phyloP scores from a whole-genome alignment of 2,888 invertebrate species.

The Bursaphelenchus okinawaensis region DNA sequence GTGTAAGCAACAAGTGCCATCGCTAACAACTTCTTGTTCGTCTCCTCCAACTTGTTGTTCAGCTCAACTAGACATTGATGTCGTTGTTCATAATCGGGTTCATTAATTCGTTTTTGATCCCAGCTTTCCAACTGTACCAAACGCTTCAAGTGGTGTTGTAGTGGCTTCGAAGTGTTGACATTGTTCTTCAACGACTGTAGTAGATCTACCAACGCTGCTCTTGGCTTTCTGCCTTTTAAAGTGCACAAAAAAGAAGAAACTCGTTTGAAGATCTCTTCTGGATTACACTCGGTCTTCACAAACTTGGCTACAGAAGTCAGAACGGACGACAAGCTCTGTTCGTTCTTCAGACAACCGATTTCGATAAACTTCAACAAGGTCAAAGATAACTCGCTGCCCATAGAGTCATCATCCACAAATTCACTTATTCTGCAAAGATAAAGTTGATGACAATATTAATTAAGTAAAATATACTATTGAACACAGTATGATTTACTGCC shows the following conservation, averaged over 20 bases:
- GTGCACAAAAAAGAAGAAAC: conserved; percentile 34
- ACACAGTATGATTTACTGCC: no score
- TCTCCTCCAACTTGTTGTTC: neutral
- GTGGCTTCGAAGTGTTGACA: neutral
- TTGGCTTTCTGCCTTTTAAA: conserved; percentile 30
- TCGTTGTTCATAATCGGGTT: conserved; percentile 80
- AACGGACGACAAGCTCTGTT: conserved; percentile 32
- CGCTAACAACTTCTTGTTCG: neutral
- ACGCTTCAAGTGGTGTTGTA: conserved; percentile 7
- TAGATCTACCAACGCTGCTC: conserved; percentile 37
- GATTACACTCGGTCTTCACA: conserved; percentile 27
- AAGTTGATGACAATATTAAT: neutral
- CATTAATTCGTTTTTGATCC: conserved; percentile 81
- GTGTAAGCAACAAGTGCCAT: conserved; percentile 7
- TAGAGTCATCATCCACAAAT: conserved; percentile 31
- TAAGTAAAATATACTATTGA: no score
- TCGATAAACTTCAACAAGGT: conserved; percentile 37
- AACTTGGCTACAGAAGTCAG: conserved; percentile 34
- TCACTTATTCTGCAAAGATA: conserved; percentile 34
- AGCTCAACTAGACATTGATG: conserved; percentile 60
- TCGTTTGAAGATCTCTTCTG: conserved; percentile 19
- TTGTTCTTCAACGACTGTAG: conserved; percentile 25
- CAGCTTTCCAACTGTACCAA: conserved; percentile 72
- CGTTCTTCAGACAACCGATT: conserved; percentile 20
- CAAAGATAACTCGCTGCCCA: conserved; percentile 36